These are phyloP conservation scores for Microvelia longipes DNA, from an alignment of 1,140 invertebrate species.

Conservation along the genomic window DNA sequence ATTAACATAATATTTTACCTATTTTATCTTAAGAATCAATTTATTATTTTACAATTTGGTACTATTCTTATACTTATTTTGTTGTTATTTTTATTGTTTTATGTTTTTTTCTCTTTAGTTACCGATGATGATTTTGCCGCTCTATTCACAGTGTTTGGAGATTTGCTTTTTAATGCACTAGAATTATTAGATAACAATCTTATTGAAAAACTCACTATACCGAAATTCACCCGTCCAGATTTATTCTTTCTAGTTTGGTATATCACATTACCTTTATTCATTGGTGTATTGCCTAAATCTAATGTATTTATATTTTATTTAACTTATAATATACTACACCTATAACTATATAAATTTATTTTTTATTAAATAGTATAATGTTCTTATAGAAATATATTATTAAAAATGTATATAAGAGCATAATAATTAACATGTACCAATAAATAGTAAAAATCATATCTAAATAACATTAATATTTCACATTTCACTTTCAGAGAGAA, in stretches of 20 bases:
- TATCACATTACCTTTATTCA: background rate
- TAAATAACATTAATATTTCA: too few species aligned
- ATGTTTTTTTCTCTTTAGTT: constrained; percentile 1
- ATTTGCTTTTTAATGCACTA: constrained; percentile 3
- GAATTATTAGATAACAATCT: background rate
- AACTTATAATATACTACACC: background rate
- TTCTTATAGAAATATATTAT: background rate
- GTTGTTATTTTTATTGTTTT: background rate
- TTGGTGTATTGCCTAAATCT: background rate
- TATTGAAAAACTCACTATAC: constrained; percentile 1
- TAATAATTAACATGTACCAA: too few species aligned
- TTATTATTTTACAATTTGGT: too few species aligned
- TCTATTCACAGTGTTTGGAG: background rate
- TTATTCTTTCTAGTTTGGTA: background rate
- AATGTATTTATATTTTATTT: background rate
- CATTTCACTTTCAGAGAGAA: too few species aligned
- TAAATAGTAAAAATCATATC: too few species aligned
- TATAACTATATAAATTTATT: constrained; percentile 1
- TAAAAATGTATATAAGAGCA: too few species aligned
- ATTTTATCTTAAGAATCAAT: too few species aligned
- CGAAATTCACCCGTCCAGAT: background rate
- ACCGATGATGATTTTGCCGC: constrained; percentile 2
- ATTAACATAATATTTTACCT: too few species aligned
- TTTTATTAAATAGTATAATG: background rate
- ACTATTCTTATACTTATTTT: background rate